Base-by-base conservation (phyloP, 2,797 vertebrate genomes). In the Arrhamphus sclerolepis region DNA sequence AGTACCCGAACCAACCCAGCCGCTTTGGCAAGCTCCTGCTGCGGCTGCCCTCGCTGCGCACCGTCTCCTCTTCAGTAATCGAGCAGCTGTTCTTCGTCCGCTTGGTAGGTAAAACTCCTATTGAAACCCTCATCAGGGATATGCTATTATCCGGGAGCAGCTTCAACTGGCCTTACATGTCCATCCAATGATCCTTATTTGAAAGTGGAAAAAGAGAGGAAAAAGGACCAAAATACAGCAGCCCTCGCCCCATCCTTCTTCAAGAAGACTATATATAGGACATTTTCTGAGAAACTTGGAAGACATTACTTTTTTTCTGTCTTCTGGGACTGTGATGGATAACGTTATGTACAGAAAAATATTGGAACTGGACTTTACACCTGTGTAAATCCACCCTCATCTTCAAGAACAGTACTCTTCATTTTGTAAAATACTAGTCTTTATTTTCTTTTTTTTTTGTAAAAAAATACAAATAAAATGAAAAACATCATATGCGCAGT, bases 151-250 rank as follows among this genome's bases (percentile, higher is more conserved):
- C 97, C 84, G 97, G 97, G 90, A 98, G 97, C 96, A 98, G 97
- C 94, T 98, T 98, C 96, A 98, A 98, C 96, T 98, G 97, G 97
- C 97, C 97, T 95, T 98, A 98, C 94, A 98, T 98, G 97, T 98
- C 97, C 92, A 98, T 98, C 93, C 97, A 98, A 93, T 98, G 96
- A 92, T 97, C 93, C 94, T 94, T 94, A 94, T 91, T 92, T 91
- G 87, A 89, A 84, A 88, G 81, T 77, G 88, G 89, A 80, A 89
- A 87, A 92, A 89, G 80, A 82, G 75, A 87, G 87, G 82, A 72
- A 46, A 26, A 49, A 49, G 31, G 46, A 46, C 34, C 21, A 16
- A 77, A 87, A 83, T 44, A 10, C 42, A 44, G 42, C 18, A 88
- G 90, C 86, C 90, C 92, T 70, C 76, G 80, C 82, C 82, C 77